Conservation (phyloP, 2,888 invertebrate genomes). For the Drosophila vallismaia region DNA sequence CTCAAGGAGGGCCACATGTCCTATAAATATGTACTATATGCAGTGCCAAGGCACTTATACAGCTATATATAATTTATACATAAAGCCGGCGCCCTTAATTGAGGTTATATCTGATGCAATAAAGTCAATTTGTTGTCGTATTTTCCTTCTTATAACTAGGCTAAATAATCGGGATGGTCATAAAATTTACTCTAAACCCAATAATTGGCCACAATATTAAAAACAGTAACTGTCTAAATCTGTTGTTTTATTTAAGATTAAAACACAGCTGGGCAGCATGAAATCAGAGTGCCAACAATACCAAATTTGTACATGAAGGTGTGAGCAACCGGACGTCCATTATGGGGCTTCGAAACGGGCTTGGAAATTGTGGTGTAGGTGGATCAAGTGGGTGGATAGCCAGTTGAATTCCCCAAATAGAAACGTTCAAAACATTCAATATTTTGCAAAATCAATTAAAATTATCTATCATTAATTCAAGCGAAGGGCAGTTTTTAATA, state of each 20-base stretch:
- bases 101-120: conserved; percentile 33
- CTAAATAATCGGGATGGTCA: background rate
- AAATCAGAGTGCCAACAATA: conserved; percentile 3
- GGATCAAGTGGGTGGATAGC: conserved; percentile 7
- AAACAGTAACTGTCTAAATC: background rate
- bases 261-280: conserved; percentile 21
- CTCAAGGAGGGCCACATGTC: conserved; percentile 22
- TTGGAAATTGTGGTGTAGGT: background rate
- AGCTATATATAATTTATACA: background rate
- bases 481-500: no score
- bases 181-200: background rate
- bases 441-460: no score
- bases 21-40: conserved; percentile 2
- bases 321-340: conserved; percentile 14
- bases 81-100: conserved; percentile 26
- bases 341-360: conserved; percentile 13
- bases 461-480: no score
- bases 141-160: background rate
- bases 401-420: background rate
- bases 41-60: background rate
- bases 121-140: background rate
- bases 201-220: background rate
- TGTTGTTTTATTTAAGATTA: background rate
- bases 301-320: conserved; percentile 15
- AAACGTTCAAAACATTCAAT: no score